Percentiles rank a stretch among this genome's conserved stretches.
Evolutionary conservation across 2,888 invertebrate genomes (phyloP).

Genomic region (Tortricodes alternella): DNA sequence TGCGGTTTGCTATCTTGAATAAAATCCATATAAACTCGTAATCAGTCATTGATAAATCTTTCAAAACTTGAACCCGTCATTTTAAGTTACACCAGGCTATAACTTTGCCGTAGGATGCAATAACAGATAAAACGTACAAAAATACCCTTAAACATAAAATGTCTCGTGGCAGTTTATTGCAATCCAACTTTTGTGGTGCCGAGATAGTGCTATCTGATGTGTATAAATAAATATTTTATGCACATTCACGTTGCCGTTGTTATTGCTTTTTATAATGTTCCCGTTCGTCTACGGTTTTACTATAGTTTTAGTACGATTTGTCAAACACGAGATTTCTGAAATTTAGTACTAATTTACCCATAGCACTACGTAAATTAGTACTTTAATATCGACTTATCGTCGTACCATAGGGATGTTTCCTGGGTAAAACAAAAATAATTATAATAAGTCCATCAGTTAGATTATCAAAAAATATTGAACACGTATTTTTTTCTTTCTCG

Average conservation of each 20-base stretch:
- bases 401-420: no score
- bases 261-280: constrained; percentile 43
- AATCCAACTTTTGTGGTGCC: constrained; percentile 53
- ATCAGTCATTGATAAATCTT: no score
- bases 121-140: constrained; percentile 70
- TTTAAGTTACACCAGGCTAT: constrained; percentile 31
- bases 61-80: constrained; percentile 1
- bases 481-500: no score
- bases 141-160: constrained; percentile 57
- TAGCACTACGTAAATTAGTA: no score
- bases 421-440: no score
- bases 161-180: constrained; percentile 61
- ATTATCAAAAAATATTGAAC: no score
- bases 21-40: no score
- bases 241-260: constrained; percentile 50
- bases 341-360: constrained; percentile 14
- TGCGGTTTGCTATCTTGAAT: no score
- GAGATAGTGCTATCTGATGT: constrained; percentile 62
- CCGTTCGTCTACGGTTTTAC: constrained; percentile 34
- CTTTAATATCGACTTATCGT: no score
- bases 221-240: constrained; percentile 67
- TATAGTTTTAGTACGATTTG: constrained; percentile 8
- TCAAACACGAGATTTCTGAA: constrained; percentile 27
- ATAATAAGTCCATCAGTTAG: no score
- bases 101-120: constrained; percentile 60